phyloP scores from a whole-genome alignment of 2,888 invertebrate species.

The Chaitophorus viminalis region DNA sequence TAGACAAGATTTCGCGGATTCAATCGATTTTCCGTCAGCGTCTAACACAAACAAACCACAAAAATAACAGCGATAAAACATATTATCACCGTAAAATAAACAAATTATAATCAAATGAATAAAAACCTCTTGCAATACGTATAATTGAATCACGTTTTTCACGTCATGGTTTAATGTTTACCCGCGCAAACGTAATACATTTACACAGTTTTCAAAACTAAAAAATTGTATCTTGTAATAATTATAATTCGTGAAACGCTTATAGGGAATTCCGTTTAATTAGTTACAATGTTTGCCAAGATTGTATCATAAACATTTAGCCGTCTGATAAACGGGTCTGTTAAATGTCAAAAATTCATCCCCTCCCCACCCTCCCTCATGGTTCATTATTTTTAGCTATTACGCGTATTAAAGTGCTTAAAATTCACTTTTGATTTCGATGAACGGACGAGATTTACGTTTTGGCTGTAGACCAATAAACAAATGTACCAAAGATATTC shows the following conservation, averaged over 20 bases:
- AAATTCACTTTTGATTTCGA: conserved; percentile 42
- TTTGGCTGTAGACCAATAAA: conserved; percentile 42
- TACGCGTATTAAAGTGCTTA: conserved; percentile 3
- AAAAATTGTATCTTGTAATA: conserved; percentile 11
- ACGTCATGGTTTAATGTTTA: background rate
- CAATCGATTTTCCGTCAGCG: conserved; percentile 49
- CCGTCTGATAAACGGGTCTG: conserved; percentile 42
- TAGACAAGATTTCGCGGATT: conserved; percentile 66
- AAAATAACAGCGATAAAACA: background rate
- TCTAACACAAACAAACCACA: conserved; percentile 6
- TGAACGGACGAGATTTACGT: background rate
- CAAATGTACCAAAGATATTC: background rate
- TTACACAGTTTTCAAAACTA: background rate
- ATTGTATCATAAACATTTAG: conserved; percentile 44
- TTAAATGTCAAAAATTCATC: conserved; percentile 28
- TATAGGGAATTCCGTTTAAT: conserved; percentile 27
- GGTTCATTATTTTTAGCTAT: conserved; percentile 46
- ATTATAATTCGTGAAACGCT: background rate
- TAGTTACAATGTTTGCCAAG: conserved; percentile 35
- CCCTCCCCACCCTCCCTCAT: background rate
- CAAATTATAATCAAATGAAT: too few relatives aligned
- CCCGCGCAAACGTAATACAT: background rate
- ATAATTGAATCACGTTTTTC: background rate
- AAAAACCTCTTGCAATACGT: background rate
- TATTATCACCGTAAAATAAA: too few relatives aligned